A percentile compares a stretch with the other conserved stretches of the same genome.
phyloP scores from a whole-genome alignment of 2,797 vertebrate species.

The Philypnodon macrostomus region DNA sequence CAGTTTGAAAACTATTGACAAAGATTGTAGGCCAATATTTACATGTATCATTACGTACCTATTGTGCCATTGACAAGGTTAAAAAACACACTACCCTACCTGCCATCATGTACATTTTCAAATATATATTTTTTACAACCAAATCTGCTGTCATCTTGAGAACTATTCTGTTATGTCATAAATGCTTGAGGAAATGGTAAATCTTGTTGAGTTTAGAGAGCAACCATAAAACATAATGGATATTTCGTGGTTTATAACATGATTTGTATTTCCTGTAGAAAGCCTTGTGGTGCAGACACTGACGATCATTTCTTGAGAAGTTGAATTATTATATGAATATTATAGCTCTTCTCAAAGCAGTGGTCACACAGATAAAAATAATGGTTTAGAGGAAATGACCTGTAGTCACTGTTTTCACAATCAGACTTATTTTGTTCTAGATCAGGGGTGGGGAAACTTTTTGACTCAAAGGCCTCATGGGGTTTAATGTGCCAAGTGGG shows the following conservation, averaged over 20 bases:
- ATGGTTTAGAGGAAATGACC: constrained; percentile 24
- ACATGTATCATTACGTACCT: no score
- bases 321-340: constrained; percentile 37
- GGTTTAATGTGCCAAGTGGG: no score
- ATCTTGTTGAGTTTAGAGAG: constrained; percentile 25
- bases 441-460: no score
- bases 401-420: not conserved
- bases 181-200: constrained; percentile 19
- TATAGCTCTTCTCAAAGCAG: constrained; percentile 27
- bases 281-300: constrained; percentile 10
- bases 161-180: not conserved
- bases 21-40: no score
- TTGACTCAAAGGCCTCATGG: no score
- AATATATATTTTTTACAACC: no score
- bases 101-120: no score
- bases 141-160: not conserved
- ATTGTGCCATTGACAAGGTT: no score
- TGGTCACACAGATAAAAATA: constrained; percentile 33
- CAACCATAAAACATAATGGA: constrained; percentile 14
- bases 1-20: no score
- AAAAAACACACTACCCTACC: no score
- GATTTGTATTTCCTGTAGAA: constrained; percentile 39
- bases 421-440: not conserved
- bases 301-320: constrained; percentile 16
- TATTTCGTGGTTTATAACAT: constrained; percentile 11